A percentile compares a stretch with the other conserved stretches of the same genome.
Conservation (phyloP, 2,888 invertebrate species). For the Neoaliturus tenellus region DNA sequence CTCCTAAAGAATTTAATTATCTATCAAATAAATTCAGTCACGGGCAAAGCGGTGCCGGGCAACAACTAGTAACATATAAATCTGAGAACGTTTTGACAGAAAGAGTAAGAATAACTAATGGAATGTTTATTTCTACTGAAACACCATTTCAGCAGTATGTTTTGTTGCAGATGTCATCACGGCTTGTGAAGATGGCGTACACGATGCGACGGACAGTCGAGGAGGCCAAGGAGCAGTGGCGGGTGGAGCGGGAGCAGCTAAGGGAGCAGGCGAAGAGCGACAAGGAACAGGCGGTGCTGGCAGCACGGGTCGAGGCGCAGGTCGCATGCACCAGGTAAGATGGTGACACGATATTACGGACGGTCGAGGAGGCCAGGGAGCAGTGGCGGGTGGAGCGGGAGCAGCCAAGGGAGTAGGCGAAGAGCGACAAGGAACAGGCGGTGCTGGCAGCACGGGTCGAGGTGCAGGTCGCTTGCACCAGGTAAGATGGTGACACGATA, state of each 20-base stretch:
- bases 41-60: no score
- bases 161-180: constrained; percentile 77
- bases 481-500: constrained; percentile 81
- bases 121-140: no score
- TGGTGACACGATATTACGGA: constrained; percentile 83
- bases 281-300: constrained; percentile 80
- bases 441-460: constrained; percentile 82
- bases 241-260: constrained; percentile 79
- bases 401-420: constrained; percentile 72
- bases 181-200: constrained; percentile 80
- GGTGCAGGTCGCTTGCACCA: constrained; percentile 74
- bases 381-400: constrained; percentile 81
- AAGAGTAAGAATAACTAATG: no score
- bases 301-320: constrained; percentile 81
- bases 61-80: no score
- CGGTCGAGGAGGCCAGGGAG: constrained; percentile 84
- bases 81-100: no score
- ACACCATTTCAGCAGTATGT: no score
- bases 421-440: constrained; percentile 80
- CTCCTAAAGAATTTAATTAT: no score
- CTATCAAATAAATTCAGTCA: no score
- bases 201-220: constrained; percentile 85
- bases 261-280: constrained; percentile 75
- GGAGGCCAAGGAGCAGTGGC: constrained; percentile 81
- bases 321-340: constrained; percentile 73